These are phyloP conservation scores for Ips typographus DNA, from an alignment of 1,140 invertebrate genomes.

Conservation along the genomic window DNA sequence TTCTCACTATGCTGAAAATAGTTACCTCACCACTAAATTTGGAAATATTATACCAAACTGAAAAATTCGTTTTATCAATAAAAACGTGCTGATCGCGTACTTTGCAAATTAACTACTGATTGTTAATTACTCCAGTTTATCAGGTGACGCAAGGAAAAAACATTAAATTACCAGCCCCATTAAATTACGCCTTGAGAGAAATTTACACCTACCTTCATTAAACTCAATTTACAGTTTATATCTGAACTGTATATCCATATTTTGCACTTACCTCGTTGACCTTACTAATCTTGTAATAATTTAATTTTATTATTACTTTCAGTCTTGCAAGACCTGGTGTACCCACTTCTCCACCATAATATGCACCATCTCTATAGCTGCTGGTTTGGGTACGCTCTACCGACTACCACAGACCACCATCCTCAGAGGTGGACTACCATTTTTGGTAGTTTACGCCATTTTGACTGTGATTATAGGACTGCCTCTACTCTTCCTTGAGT, in stretches of 20 bases:
- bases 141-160: no score
- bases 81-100: no score
- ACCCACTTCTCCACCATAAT: slow-evolving; percentile 48
- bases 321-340: slow-evolving; percentile 50
- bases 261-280: neutral
- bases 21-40: no score
- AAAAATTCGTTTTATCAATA: no score
- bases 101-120: no score
- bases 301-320: slow-evolving; percentile 34
- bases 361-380: slow-evolving; percentile 56
- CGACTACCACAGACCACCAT: slow-evolving; percentile 57
- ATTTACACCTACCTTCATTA: no score
- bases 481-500: slow-evolving; percentile 74
- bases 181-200: no score
- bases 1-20: no score
- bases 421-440: slow-evolving; percentile 61
- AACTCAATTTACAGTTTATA: no score
- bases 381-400: slow-evolving; percentile 57
- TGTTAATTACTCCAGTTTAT: no score
- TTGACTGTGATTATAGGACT: slow-evolving; percentile 66
- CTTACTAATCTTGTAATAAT: slow-evolving; percentile 22
- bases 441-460: slow-evolving; percentile 67
- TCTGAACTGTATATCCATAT: neutral
- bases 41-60: no score
- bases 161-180: no score